phyloP scores from a whole-genome alignment of 2,888 invertebrate genomes.

The Drosophila algonquin region DNA sequence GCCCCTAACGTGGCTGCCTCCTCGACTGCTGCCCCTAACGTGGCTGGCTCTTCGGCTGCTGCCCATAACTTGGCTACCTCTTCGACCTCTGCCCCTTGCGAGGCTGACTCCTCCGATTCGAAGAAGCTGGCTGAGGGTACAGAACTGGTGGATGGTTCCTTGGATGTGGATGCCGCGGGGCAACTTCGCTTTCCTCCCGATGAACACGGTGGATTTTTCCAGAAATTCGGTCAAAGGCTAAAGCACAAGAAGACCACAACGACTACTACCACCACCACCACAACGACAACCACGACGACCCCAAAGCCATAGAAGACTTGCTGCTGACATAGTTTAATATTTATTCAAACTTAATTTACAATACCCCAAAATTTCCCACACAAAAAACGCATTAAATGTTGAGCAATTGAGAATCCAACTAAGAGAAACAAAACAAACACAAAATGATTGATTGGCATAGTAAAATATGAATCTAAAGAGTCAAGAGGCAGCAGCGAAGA shows the following conservation, averaged over 20 bases:
- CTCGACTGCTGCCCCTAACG: too few relatives aligned
- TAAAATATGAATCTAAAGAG: conserved; percentile 37
- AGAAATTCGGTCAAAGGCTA: conserved; percentile 26
- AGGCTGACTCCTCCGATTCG: neutral
- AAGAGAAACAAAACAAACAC: neutral
- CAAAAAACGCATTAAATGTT: neutral
- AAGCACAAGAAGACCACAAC: conserved; percentile 12
- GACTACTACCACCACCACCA: conserved; percentile 20
- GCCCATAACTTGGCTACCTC: too few relatives aligned
- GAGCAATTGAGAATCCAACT: too few relatives aligned
- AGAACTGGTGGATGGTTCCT: conserved; percentile 13
- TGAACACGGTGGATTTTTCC: conserved; percentile 20
- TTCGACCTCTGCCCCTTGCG: too few relatives aligned
- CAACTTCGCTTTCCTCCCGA: conserved; percentile 27
- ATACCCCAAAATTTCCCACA: neutral
- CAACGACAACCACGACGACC: neutral
- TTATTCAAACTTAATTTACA: conserved; percentile 14
- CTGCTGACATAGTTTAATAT: neutral
- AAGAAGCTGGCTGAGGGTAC: neutral
- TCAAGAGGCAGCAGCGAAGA: conserved; percentile 16
- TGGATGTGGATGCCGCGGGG: neutral
- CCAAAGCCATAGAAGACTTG: too few relatives aligned
- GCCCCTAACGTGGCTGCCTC: too few relatives aligned
- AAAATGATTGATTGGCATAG: conserved; percentile 31
- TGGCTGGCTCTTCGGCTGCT: too few relatives aligned